Conservation (phyloP, 2,113 vertebrate species). For the Pseudopodoces humilis region DNA sequence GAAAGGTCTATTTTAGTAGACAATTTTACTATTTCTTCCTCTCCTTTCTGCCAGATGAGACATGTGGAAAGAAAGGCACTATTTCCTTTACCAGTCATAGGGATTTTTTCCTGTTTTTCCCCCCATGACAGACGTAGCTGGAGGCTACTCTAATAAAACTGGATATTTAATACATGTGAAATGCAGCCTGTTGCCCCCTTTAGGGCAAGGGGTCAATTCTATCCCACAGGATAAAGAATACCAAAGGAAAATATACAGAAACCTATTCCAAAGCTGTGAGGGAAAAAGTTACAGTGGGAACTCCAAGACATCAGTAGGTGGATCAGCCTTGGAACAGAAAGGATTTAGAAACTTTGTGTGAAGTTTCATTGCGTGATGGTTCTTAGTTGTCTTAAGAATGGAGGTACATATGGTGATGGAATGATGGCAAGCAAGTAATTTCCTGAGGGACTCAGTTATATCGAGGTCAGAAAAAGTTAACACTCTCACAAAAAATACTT, state of each 20-base stretch:
- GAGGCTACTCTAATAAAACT: neutral
- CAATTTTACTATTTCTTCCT: neutral
- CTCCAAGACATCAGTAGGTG: neutral
- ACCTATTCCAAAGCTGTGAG: neutral
- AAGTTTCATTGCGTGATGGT: neutral
- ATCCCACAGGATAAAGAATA: neutral
- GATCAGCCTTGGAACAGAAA: neutral
- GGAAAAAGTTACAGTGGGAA: neutral
- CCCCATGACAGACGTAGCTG: neutral
- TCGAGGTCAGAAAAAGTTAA: neutral
- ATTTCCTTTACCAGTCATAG: neutral
- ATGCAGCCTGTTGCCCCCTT: neutral
- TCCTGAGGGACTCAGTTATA: neutral
- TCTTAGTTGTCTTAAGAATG: neutral
- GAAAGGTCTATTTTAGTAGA: neutral
- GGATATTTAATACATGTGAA: neutral
- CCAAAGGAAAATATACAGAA: neutral
- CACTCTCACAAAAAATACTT: neutral
- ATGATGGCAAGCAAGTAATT: neutral
- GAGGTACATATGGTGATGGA: accelerated
- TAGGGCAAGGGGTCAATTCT: neutral
- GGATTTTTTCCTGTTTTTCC: neutral
- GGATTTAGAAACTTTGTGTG: neutral
- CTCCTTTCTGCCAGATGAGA: neutral
- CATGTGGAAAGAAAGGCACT: neutral